Base-by-base conservation (phyloP, 2,113 vertebrate species). In the Dipodomys merriami region DNA sequence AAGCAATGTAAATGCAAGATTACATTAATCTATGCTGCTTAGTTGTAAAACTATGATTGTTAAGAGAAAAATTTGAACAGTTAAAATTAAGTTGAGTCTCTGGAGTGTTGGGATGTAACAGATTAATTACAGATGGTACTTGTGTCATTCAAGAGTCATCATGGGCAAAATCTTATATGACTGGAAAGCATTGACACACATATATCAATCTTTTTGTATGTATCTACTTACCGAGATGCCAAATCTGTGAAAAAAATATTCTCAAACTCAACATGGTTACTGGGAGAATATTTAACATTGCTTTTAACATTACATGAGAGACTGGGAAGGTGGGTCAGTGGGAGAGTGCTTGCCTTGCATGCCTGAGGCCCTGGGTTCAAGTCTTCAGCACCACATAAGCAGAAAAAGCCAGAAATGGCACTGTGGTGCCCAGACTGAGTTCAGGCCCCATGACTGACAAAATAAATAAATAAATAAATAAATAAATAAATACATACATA, bases 181-280 rank as follows among this genome's bases (percentile, higher is more conserved):
- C 86, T 12, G 23, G 25, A 69, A 94, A 78, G 20, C 13, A 57
- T 16, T 72, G 67, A 57, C 11, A 79, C 30, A 94, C 73, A 91
- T 68, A 12, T 49, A 49, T 49, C 53, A 83, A 81, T 69, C n/a
- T n/a, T 94, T 88, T 69, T 62, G 10, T 60, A 82, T 3, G 8
- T n/a, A 82, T 9, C 10, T n/a, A 20, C 23, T 68, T 22, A 91
- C 91, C 39, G 15, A 27, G 27, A 44, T 74, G 19, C 18, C 22
- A 69, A 33, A 81, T 94, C 39, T 78, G 1, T 39, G 77, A 95
- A 91, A 60, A 93, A 72, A 49, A 1, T 88, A 91, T 71, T 71
- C 20, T 91, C 78, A 62, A 73, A 69, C 46, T 53, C 4, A 65
- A 29, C 10, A 65, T 7, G 18, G 1, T 86, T 88, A 64, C 27